These are phyloP conservation scores for Stratiomys singularior DNA, from an alignment of 2,888 invertebrate species.

Conservation along the genomic window DNA sequence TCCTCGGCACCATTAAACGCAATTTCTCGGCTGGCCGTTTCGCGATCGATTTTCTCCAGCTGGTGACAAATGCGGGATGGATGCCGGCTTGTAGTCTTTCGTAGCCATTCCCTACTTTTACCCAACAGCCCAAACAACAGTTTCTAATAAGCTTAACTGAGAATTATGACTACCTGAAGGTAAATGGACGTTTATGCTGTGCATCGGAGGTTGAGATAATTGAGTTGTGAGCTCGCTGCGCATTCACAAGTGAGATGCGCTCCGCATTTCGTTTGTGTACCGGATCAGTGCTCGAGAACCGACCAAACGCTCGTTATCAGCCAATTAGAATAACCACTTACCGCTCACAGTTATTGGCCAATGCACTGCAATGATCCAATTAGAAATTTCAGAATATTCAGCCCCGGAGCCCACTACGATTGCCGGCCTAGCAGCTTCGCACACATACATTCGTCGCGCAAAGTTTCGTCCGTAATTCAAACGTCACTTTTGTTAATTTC, in stretches of 20 bases:
- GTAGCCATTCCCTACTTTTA: background rate
- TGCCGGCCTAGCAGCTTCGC: slow-evolving; percentile 11
- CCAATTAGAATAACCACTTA: slow-evolving; percentile 9
- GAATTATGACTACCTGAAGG: background rate
- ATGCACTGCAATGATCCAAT: slow-evolving; percentile 1
- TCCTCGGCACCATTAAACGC: background rate
- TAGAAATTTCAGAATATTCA: slow-evolving; percentile 15
- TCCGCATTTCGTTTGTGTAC: background rate
- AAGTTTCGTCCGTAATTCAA: background rate
- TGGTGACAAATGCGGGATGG: background rate
- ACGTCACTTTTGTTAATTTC: background rate
- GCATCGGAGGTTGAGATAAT: too few species aligned
- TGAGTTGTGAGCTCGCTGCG: too few species aligned
- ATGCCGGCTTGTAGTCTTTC: background rate
- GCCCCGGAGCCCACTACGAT: background rate
- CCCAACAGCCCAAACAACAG: background rate
- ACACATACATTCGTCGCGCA: background rate
- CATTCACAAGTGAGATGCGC: too few species aligned
- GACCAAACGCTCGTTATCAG: background rate
- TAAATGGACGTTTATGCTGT: too few species aligned
- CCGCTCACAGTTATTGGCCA: background rate
- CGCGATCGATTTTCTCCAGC: slow-evolving; percentile 35
- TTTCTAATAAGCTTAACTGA: background rate
- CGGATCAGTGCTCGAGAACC: background rate
- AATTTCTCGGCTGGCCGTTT: background rate